Conservation (phyloP, 2,888 invertebrate species). For the Temnothorax ravouxi region DNA sequence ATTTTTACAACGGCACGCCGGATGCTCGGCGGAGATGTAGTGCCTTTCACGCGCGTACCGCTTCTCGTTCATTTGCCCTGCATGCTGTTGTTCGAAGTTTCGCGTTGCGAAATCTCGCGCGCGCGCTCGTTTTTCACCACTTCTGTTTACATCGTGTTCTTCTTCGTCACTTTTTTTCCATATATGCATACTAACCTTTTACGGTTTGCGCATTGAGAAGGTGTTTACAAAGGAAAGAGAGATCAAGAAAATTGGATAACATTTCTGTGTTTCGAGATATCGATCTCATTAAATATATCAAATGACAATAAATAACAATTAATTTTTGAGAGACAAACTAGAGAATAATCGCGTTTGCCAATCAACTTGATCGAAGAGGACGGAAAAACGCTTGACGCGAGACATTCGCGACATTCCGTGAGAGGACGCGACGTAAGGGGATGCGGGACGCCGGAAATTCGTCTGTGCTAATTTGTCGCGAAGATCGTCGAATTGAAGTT, state of each 20-base stretch:
- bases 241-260: not conserved
- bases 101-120: constrained; percentile 14
- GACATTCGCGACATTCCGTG: constrained; percentile 62
- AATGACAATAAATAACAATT: not conserved
- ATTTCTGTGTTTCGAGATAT: not conserved
- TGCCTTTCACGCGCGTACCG: constrained; percentile 45
- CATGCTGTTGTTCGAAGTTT: constrained; percentile 37
- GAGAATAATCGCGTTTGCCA: constrained; percentile 55
- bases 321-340: constrained; percentile 8
- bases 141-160: constrained; percentile 36
- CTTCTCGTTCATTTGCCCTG: constrained; percentile 35
- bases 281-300: not conserved
- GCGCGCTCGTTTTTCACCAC: constrained; percentile 26
- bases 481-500: constrained; percentile 81
- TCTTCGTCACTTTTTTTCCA: not conserved
- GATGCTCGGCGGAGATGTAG: constrained; percentile 49
- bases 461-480: constrained; percentile 83
- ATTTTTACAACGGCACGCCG: constrained; percentile 50
- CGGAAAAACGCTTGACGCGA: constrained; percentile 49
- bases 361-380: constrained; percentile 52
- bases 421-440: constrained; percentile 62
- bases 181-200: not conserved
- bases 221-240: not conserved
- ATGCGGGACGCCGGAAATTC: constrained; percentile 79
- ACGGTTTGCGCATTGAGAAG: not conserved